Conservation (phyloP, 2,113 vertebrate species). For the Phalacrocorax brasilianus region DNA sequence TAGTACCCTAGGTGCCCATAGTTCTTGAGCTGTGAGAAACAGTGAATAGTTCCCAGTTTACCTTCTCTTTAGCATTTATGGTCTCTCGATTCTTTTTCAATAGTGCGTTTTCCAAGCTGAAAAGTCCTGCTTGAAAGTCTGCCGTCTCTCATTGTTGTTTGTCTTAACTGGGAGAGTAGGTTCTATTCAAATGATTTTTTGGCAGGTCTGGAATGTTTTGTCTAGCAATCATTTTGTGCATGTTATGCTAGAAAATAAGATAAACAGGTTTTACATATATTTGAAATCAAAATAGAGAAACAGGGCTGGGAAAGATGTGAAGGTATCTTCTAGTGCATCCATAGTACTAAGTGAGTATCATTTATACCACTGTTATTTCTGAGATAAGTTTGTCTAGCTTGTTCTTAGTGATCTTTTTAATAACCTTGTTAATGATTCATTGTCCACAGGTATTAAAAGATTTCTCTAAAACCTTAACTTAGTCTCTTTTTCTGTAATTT, state of each 20-base stretch:
- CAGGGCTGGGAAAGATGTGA: neutral
- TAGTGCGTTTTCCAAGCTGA: neutral
- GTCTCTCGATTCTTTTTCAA: neutral
- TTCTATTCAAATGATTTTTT: neutral
- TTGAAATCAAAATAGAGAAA: neutral
- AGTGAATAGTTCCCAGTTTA: neutral
- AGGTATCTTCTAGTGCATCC: neutral
- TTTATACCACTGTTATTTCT: neutral
- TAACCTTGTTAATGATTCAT: neutral
- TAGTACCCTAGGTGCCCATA: neutral
- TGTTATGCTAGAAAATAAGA: neutral
- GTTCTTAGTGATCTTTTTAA: neutral
- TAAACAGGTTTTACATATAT: neutral
- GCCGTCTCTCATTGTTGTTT: neutral
- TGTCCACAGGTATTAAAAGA: neutral
- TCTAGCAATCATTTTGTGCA: neutral
- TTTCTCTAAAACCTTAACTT: neutral
- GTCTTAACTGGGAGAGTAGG: neutral
- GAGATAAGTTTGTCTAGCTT: neutral
- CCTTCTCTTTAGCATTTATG: neutral
- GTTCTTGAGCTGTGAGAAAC: neutral
- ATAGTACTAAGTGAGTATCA: neutral
- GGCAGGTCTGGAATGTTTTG: neutral
- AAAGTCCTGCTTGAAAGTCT: neutral
- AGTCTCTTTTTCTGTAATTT: neutral